Percentiles rank a stretch among this genome's conserved stretches.
These are phyloP conservation scores for Achatina immaculata DNA, from an alignment of 1,140 invertebrate genomes.

Conservation along the genomic window DNA sequence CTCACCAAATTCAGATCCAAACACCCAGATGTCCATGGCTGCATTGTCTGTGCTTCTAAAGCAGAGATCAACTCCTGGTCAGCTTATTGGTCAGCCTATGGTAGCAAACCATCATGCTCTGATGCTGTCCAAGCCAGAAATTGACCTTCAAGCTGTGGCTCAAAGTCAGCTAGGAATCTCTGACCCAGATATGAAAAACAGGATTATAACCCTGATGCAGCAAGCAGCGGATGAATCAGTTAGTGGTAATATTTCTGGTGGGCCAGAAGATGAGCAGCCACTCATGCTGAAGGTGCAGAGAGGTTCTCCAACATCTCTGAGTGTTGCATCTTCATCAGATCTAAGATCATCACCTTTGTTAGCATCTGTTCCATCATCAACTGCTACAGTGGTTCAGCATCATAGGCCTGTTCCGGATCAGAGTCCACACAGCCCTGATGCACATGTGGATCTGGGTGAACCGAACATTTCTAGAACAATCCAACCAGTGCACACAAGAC, in stretches of 20 bases:
- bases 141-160: conserved; percentile 27
- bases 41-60: conserved; percentile 62
- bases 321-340: conserved; percentile 4
- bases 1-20: conserved; percentile 31
- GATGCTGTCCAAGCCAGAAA: conserved; percentile 30
- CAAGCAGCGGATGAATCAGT: conserved; percentile 26
- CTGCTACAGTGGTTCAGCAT: background rate
- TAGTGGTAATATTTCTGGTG: background rate
- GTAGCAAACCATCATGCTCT: conserved; percentile 41
- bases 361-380: conserved; percentile 10
- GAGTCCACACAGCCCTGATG: background rate
- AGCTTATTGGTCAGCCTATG: conserved; percentile 52
- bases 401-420: background rate
- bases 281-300: conserved; percentile 49
- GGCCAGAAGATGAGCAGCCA: conserved; percentile 39
- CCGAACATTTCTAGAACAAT: background rate
- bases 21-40: conserved; percentile 54
- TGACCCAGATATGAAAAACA: conserved; percentile 32
- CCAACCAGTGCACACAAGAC: background rate
- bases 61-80: conserved; percentile 45
- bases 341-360: conserved; percentile 15
- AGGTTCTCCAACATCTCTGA: background rate
- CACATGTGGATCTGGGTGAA: background rate
- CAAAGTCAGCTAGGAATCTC: conserved; percentile 39
- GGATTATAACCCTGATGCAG: conserved; percentile 13